A percentile compares a stretch with the other conserved stretches of the same genome.
Conservation (phyloP, 2,113 vertebrate genomes). For the Trochalopteron elliotii region DNA sequence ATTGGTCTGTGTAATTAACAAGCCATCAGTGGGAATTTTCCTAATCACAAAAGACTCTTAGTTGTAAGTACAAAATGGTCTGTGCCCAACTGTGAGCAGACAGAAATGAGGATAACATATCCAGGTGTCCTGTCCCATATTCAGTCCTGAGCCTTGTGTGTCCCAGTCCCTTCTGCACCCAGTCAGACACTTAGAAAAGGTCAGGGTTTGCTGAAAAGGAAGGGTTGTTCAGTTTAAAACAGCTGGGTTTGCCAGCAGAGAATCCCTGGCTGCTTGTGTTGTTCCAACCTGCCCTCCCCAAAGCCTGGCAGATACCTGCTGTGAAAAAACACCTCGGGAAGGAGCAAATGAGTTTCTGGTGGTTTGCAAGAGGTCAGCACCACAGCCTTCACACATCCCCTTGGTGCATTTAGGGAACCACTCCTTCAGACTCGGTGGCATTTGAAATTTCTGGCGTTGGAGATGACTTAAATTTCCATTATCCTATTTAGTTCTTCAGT, state of each 20-base stretch:
- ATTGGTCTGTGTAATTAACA: conserved; percentile 27
- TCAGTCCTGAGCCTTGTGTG: background rate
- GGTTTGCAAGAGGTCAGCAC: background rate
- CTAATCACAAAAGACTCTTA: conserved; percentile 31
- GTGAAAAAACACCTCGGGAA: background rate
- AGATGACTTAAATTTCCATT: background rate
- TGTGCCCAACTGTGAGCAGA: background rate
- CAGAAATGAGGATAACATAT: background rate
- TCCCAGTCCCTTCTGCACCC: background rate
- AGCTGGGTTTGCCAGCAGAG: background rate
- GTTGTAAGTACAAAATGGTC: background rate
- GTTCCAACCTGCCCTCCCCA: background rate
- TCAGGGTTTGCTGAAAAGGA: background rate
- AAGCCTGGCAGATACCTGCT: background rate
- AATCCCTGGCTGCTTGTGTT: background rate
- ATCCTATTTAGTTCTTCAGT: background rate
- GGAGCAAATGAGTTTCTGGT: background rate
- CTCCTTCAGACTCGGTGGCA: background rate
- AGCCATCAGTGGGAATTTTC: conserved; percentile 34
- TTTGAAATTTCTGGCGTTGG: background rate
- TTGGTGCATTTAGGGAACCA: background rate
- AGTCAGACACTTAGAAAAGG: background rate
- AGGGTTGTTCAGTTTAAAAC: background rate
- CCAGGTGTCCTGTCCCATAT: background rate
- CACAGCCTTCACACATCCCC: background rate